These are phyloP conservation scores for Heliconius aoede DNA, from an alignment of 2,888 invertebrate genomes.

Conservation along the genomic window DNA sequence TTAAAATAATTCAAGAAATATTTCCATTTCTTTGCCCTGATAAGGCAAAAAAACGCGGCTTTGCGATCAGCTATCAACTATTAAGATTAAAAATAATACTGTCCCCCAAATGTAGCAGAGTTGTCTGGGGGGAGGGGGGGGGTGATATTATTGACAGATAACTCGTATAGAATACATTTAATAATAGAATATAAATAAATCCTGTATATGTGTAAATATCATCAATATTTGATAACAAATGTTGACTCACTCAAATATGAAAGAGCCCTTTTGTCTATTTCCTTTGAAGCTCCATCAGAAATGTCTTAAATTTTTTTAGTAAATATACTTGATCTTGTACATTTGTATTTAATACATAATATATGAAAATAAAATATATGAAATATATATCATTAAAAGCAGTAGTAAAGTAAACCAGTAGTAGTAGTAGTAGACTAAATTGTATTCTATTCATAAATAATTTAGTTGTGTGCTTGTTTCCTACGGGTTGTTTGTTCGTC, in stretches of 20 bases:
- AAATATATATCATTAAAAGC: too few species aligned
- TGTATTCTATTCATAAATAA: too few species aligned
- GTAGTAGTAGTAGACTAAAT: too few species aligned
- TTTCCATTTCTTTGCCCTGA: background rate
- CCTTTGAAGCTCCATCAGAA: slow-evolving; percentile 20
- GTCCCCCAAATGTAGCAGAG: too few species aligned
- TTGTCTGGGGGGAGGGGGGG: too few species aligned
- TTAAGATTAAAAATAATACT: too few species aligned
- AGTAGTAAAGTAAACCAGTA: too few species aligned
- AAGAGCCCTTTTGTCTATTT: slow-evolving; percentile 21
- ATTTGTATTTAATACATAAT: background rate
- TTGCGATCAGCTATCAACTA: background rate
- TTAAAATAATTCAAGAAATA: background rate
- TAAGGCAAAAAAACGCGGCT: background rate
- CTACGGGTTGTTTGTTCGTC: too few species aligned
- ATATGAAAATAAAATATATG: too few species aligned
- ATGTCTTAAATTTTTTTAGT: slow-evolving; percentile 8
- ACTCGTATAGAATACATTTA: background rate
- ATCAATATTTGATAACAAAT: slow-evolving; percentile 24
- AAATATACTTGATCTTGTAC: background rate
- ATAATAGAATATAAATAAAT: background rate
- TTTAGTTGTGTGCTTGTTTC: too few species aligned
- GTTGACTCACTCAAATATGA: slow-evolving; percentile 22
- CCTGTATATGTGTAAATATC: slow-evolving; percentile 17
- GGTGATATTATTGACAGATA: background rate